Base-by-base conservation (phyloP, 2,888 invertebrate genomes). In the Spialia ferax region DNA sequence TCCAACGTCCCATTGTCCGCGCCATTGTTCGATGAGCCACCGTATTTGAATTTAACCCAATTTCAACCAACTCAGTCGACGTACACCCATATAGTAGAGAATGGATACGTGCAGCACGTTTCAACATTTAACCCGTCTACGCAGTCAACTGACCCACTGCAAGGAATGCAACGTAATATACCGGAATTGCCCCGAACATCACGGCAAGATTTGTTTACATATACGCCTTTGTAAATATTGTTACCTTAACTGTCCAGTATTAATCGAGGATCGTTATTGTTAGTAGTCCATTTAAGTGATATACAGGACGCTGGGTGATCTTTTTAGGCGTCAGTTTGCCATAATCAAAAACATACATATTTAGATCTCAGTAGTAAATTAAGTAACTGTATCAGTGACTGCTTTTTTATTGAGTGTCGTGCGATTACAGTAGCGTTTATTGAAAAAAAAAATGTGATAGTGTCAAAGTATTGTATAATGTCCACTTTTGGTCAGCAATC, bases 291-390 rank as follows among this genome's bases (percentile, higher is more conserved):
- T 42, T 42, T 42, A 15, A 42, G 42, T 18, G 42, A 15, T 42
- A 42, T 48, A 72, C 69, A 62, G 69, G 71, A 66, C 69, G 61
- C 69, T 63, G 63, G 54, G 56, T 60, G 63, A 63, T 59, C 68
- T 68, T 65, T 68, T 63, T 50, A 60, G 67, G 63, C 70, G 76
- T 75, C 77, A 78, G 72, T 82, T 82, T 86, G 89, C 88, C 89
- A 88, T 89, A 85, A 81, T 79, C 78, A 73, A 67, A 76, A 78
- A 84, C 73, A 79, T 85, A 85, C 85, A 26, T 35, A 81, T 83
- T 80, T 82, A 89, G 91, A 91, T 91, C 91, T 91, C 91, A 90
- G 81, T 91, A 91, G 87, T 74, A 79, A 78, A 74, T 73, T 89
- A 89, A 88, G 89, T 82, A 80, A 75, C 81, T 81, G 77, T 75